phyloP scores from a whole-genome alignment of 2,797 vertebrate species.

The Chloroceryle inda region DNA sequence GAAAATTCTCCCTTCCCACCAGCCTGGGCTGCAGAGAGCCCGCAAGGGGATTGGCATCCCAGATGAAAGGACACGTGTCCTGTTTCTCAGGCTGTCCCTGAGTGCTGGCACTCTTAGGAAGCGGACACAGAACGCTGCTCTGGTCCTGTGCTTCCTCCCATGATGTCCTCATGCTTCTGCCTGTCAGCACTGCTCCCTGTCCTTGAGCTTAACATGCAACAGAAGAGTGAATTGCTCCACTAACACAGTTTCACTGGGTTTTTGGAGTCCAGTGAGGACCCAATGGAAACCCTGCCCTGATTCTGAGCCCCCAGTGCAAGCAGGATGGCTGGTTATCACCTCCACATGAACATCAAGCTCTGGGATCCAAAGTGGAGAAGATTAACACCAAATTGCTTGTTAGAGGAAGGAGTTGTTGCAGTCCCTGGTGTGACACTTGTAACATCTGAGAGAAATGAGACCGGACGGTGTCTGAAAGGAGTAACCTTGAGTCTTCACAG shows the following conservation, averaged over 20 bases:
- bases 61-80: not conserved
- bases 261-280: not conserved
- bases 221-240: accelerated
- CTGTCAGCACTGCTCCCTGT: not conserved
- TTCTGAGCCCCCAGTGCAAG: not conserved
- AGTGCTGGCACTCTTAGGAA: not conserved
- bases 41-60: accelerated
- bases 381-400: not conserved
- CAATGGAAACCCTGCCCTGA: not conserved
- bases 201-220: accelerated
- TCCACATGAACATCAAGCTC: accelerated
- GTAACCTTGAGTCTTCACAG: constrained; percentile 28
- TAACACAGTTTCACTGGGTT: too few relatives aligned
- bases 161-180: accelerated
- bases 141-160: not conserved
- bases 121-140: accelerated
- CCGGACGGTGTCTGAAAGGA: not conserved
- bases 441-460: not conserved
- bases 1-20: not conserved
- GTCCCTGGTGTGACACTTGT: not conserved
- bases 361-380: not conserved
- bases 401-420: not conserved
- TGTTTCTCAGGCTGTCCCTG: not conserved
- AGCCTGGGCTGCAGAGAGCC: not conserved
- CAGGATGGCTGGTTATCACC: accelerated